Base-by-base conservation (phyloP, 2,888 invertebrate species). In the Drosophila neotestacea region DNA sequence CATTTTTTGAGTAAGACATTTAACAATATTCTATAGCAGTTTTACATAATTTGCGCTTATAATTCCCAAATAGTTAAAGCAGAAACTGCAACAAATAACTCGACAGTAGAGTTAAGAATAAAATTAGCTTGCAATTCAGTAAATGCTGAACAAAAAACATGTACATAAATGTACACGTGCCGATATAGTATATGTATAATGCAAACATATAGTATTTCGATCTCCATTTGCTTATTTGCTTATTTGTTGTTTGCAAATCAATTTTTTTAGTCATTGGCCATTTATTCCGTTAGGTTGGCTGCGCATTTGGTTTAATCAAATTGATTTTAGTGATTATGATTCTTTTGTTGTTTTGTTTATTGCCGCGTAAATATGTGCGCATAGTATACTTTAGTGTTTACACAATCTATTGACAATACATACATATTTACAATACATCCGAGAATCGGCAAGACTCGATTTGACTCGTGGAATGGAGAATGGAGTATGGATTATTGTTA, bases 381-480 rank as follows among this genome's bases (percentile, higher is more conserved):
- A 7, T 56, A 44, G 62, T 75, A 76, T 70, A 79, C 66, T 71
- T 56, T 48, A 67, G 38, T 84, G 74, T 87, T 84, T 85, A 74
- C 88, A 77, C 82, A 79, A 85, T 47, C 67, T 84, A 87, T 84
- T 84, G 82, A 87, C 84, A 84, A 63, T 68, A 50, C 62, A 65
- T 68, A 75, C 65, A 68, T 72, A 79, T 86, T 73, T 83, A 65
- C 58, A 58, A 58, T 58, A 58, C 66, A 61, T 61, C 54, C 64
- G 65, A 56, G 65, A 56, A 68, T 70, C 52, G 67, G 70, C 41
- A 51, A 59, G 46, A 16, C 16, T 16, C 16, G 16, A 16, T 16
- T 16, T 16, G 50, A 28, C 55, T 55, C 62, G 55, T 55, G 55
- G 52, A 54, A 16, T 16, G 16, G 16, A 16, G 16, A 16, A 16